Evolutionary conservation across 2,113 vertebrate genomes (phyloP).

Genomic region (Danionella cerebrum): DNA sequence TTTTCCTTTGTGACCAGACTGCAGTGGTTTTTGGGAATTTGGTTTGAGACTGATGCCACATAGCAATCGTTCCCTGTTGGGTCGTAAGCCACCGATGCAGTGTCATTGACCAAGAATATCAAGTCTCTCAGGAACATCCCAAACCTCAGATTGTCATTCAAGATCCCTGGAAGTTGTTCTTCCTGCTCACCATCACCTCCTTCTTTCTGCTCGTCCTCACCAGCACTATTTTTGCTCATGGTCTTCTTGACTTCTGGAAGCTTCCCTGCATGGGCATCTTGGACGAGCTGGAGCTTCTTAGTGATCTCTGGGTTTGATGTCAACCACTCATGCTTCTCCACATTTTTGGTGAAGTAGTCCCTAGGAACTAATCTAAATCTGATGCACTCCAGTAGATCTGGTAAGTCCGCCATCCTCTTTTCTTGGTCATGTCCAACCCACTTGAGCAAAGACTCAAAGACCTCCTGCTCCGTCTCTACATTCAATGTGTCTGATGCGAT

Average conservation of each 20-base stretch:
- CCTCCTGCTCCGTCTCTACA: conserved; percentile 79
- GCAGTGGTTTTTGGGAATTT: conserved; percentile 91
- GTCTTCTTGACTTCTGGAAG: conserved; percentile 73
- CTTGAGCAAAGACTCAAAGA: conserved; percentile 84
- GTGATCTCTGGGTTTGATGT: conserved; percentile 70
- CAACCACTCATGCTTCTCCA: conserved; percentile 77
- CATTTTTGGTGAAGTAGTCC: conserved; percentile 74
- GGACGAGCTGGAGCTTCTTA: conserved; percentile 83
- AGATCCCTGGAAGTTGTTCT: conserved; percentile 73
- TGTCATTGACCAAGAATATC: conserved; percentile 87
- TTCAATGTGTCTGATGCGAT: conserved; percentile 82
- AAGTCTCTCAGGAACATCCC: conserved; percentile 92
- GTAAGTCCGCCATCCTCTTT: conserved; percentile 68
- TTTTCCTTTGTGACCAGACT: conserved; percentile 91
- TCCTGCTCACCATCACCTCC: conserved; percentile 46
- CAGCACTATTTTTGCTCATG: conserved; percentile 47
- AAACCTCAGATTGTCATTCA: conserved; percentile 90
- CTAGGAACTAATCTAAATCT: conserved; percentile 79
- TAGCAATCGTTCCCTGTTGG: conserved; percentile 86
- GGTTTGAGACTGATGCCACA: conserved; percentile 80
- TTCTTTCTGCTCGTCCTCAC: conserved; percentile 45
- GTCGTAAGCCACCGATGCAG: conserved; percentile 85
- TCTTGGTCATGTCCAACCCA: conserved; percentile 73
- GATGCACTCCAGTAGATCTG: conserved; percentile 81
- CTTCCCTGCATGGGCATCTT: conserved; percentile 78